Evolutionary conservation across 2,113 vertebrate species (phyloP).

Genomic region (Saccopteryx bilineata): DNA sequence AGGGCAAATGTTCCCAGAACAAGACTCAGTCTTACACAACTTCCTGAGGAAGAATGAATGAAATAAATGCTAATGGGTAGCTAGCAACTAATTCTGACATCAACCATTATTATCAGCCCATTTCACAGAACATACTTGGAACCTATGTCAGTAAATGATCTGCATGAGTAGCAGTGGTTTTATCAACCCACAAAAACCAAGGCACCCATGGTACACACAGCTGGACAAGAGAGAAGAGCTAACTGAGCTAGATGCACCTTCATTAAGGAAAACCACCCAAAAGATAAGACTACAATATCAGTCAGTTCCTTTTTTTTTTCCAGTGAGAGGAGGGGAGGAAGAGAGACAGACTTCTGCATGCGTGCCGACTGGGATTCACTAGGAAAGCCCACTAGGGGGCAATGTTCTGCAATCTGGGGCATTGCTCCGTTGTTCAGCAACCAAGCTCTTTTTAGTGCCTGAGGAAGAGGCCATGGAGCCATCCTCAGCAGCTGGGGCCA

Average conservation of each 20-base stretch:
- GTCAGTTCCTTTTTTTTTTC: background rate
- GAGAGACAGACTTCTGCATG: no score
- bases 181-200: accelerated
- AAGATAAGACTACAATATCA: background rate
- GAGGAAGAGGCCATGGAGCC: no score
- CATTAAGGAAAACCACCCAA: background rate
- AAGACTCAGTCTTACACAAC: background rate
- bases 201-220: accelerated
- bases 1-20: background rate
- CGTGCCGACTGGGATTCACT: no score
- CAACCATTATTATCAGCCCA: background rate
- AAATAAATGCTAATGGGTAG: background rate
- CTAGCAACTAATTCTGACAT: background rate
- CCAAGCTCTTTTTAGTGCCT: no score
- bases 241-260: background rate
- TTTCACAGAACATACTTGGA: background rate
- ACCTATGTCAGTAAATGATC: accelerated
- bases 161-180: no score
- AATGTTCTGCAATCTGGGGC: no score
- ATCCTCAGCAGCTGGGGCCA: no score
- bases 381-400: no score
- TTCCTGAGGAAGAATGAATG: background rate
- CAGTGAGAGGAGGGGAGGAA: no score
- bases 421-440: no score
- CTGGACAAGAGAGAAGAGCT: background rate